Base-by-base conservation (phyloP, 1,140 invertebrate species). In the Monochamus saltuarius region DNA sequence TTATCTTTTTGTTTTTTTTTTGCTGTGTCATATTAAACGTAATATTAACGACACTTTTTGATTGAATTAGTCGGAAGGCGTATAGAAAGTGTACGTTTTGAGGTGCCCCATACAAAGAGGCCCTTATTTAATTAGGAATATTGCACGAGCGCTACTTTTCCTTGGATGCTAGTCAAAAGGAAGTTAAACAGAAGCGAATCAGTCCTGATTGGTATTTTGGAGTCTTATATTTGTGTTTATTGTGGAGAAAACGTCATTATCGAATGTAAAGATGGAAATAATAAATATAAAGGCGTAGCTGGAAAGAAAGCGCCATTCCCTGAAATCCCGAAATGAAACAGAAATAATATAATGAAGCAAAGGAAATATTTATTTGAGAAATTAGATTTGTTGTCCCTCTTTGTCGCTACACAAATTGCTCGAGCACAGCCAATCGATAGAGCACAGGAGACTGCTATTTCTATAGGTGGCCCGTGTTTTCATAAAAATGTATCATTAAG, bases 261-360 rank as follows among this genome's bases (percentile, higher is more conserved):
- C 62, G 54, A 64, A 62, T 63, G 62, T 65, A 65, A 69, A 66
- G 67, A 69, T 67, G 67, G 65, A 66, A 70, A 70, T 69, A 68
- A 72, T 72, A 70, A 66, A 56, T 66, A 67, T 68, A 67, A 68
- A 67, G 65, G 68, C 61, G 65, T 42, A 63, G 60, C 58, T 56
- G 63, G 61, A 68, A 70, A 68, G 64, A 70, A 65, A 65, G 52
- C 61, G 64, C 56, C 66, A 53, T 56, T 57, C 59, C 56, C 64
- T 54, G 64, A 65, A 68, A 64, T 56, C 64, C 66, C 66, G 56
- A 72, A 70, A 64, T 65, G 72, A 74, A 68, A 56, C 72, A 74
- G 70, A 72, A 74, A 72, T 74, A 74, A 74, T 71, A 74, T 74
- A 71, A 74, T 74, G 71, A 74, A 70, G 69, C 68, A 71, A 71